A percentile compares a stretch with the other conserved stretches of the same genome.
Conservation (phyloP, 2,888 invertebrate genomes). For the Oxyteleia sp. region DNA sequence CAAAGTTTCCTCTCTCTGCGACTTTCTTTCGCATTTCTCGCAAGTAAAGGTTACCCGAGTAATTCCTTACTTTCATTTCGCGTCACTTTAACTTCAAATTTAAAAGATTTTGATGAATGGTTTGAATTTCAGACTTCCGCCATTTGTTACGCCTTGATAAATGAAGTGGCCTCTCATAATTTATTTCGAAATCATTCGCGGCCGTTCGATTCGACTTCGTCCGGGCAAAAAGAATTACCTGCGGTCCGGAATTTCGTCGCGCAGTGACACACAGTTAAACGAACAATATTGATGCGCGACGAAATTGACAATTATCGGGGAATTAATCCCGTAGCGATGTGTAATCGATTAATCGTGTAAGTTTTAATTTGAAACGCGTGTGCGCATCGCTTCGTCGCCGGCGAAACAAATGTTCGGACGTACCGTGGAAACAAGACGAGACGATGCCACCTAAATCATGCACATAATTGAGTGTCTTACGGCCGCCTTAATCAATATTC, state of each 20-base stretch:
- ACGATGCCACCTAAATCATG: constrained; percentile 47
- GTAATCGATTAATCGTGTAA: constrained; percentile 52
- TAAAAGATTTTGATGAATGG: constrained; percentile 60
- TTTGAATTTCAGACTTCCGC: constrained; percentile 29
- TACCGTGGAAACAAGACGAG: constrained; percentile 24
- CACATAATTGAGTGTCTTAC: constrained; percentile 60
- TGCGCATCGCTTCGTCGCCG: constrained; percentile 33
- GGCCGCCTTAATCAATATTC: constrained; percentile 54
- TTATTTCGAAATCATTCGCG: constrained; percentile 41
- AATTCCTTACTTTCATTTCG: constrained; percentile 55
- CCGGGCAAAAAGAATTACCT: constrained; percentile 1
- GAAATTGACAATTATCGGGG: constrained; percentile 43
- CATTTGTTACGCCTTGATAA: constrained; percentile 49
- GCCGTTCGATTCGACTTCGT: not conserved
- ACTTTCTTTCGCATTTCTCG: constrained; percentile 19
- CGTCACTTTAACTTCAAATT: constrained; percentile 38
- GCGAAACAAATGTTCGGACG: constrained; percentile 35
- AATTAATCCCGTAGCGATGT: constrained; percentile 20
- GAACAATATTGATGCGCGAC: constrained; percentile 16
- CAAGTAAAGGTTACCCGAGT: constrained; percentile 42
- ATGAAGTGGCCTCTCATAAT: constrained; percentile 50
- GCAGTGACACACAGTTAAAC: not conserved
- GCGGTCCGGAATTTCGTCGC: not conserved
- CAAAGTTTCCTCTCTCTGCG: constrained; percentile 17
- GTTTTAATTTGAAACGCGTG: constrained; percentile 55